Evolutionary conservation across 2,888 invertebrate genomes (phyloP), one percentile per base, ranked within the genome.

Genomic region (Mythimna impura): DNA sequence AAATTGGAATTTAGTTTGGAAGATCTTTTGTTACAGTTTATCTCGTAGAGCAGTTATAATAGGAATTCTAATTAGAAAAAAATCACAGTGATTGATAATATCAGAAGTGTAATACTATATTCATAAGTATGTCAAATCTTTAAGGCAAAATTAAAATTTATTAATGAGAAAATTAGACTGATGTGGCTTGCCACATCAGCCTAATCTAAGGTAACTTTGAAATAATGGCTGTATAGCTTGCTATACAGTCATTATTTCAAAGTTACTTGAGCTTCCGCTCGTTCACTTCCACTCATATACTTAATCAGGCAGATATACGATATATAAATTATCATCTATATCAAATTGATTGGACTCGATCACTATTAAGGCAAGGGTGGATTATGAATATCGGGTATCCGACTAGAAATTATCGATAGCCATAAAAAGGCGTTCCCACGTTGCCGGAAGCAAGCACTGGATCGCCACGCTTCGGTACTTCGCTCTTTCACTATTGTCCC

Each of bases 401-500:
- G 86, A 83, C 83, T 84, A 88, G 87, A 89, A 90, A 89, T 92
- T 91, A 92, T 92, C 84, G 88, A 89, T 88, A 87, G 88, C 85
- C 87, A 91, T 92, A 91, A 92, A 92, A 91, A 91, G 92, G 90
- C 91, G 90, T 95, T 96, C 95, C 94, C 95, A 96, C 95, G 95
- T 93, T 89, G 89, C 91, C 93, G 94, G 95, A 95, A 94, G 90
- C 90, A 83, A 88, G 89, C 88, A 88, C 90, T 92, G 87, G 91
- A 94, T 93, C 89, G 94, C 94, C 93, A 94, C 94, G 95, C 94
- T 94, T 88, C 94, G 92, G 92, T 95, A 94, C 95, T 93, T 91
- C 90, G 89, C 91, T 93, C 93, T 93, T 94, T 93, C 90, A 89
- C 93, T 91, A 93, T 94, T 95, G 94, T 93, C 93, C 93, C 91